These are phyloP conservation scores for Ramphastos sulfuratus DNA, from an alignment of 2,113 vertebrate genomes.

Conservation along the genomic window DNA sequence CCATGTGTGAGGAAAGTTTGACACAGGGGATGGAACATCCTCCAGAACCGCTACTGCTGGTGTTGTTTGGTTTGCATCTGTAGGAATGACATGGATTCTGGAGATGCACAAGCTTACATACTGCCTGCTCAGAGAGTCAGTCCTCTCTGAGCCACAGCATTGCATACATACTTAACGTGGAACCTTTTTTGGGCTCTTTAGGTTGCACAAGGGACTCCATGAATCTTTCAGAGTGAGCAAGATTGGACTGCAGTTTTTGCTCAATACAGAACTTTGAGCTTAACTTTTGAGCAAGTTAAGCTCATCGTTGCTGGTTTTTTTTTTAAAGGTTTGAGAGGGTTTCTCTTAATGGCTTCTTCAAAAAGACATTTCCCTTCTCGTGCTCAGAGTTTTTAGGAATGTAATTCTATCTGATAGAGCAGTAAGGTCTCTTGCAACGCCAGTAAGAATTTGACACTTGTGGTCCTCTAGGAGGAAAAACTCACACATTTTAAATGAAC, in stretches of 20 bases:
- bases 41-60: not conserved
- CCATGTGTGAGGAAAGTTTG: not conserved
- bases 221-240: not conserved
- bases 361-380: not conserved
- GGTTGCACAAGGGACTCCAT: not conserved
- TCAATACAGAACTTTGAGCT: not conserved
- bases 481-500: conserved; percentile 56
- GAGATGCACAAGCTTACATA: not conserved
- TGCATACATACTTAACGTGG: not conserved
- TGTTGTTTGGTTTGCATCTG: not conserved
- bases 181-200: not conserved
- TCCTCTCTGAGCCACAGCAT: not conserved
- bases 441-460: conserved; percentile 53
- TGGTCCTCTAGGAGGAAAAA: conserved; percentile 47
- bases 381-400: not conserved
- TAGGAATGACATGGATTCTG: not conserved
- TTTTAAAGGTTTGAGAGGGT: not conserved
- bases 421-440: conserved; percentile 42
- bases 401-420: conserved; percentile 41
- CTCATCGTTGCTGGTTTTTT: not conserved
- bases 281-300: not conserved
- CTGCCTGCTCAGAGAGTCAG: not conserved
- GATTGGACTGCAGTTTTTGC: not conserved
- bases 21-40: not conserved
- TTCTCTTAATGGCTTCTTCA: not conserved